Percentiles rank a stretch among this genome's conserved stretches.
Evolutionary conservation across 1,140 invertebrate species (phyloP).

Genomic region (Aphelenchoides avenae): DNA sequence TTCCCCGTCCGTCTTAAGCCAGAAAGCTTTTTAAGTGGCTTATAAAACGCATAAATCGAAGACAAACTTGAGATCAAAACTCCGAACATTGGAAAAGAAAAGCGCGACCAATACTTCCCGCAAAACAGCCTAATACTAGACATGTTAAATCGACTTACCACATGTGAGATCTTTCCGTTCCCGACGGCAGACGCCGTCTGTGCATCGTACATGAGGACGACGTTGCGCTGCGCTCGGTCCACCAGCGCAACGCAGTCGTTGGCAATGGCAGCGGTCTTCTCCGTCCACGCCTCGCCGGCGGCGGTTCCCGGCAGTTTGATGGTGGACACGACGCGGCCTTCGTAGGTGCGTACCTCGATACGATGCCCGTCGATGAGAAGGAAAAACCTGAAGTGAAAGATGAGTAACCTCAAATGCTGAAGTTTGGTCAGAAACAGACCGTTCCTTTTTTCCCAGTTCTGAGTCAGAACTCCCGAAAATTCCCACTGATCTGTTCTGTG

Average conservation of each 20-base stretch:
- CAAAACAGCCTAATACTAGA: neutral
- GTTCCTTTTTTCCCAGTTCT: no score
- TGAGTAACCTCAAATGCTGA: neutral
- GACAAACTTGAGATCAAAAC: slow-evolving; percentile 1
- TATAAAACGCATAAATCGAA: slow-evolving; percentile 6
- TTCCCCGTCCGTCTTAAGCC: no score
- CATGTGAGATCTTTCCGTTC: slow-evolving; percentile 68
- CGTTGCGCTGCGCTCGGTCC: slow-evolving; percentile 76
- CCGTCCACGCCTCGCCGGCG: slow-evolving; percentile 66
- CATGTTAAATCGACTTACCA: slow-evolving; percentile 54
- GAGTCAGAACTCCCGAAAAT: no score
- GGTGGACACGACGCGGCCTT: slow-evolving; percentile 77
- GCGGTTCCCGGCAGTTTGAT: slow-evolving; percentile 63
- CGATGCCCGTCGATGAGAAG: slow-evolving; percentile 73
- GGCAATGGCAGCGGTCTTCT: slow-evolving; percentile 70
- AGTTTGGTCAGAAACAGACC: neutral
- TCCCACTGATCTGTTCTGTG: no score
- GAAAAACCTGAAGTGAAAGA: slow-evolving; percentile 70
- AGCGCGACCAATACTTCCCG: no score
- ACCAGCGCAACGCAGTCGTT: slow-evolving; percentile 71
- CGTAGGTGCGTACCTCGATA: slow-evolving; percentile 78
- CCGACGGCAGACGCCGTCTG: slow-evolving; percentile 68
- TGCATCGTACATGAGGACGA: slow-evolving; percentile 79
- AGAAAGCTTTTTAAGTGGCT: no score
- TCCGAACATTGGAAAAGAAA: neutral